Percentiles rank a stretch among this genome's conserved stretches.
Conservation (phyloP, 2,888 invertebrate genomes). For the Norana najaformis region DNA sequence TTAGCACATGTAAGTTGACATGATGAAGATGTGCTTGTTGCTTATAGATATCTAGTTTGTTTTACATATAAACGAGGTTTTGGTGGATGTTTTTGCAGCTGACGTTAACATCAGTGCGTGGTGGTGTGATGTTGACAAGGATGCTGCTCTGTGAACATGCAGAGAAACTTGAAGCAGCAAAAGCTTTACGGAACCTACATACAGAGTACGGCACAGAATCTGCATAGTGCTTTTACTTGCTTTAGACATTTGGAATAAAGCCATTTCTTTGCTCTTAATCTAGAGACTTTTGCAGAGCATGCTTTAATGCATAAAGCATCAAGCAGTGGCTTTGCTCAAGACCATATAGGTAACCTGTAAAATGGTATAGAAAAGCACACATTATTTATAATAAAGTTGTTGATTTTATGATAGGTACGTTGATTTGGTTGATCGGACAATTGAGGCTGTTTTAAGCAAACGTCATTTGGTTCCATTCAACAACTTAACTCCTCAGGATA, state of each 20-base stretch:
- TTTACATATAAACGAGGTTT: background rate
- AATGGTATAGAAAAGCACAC: background rate
- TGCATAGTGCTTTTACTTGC: background rate
- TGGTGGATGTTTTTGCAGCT: constrained; percentile 55
- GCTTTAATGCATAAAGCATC: background rate
- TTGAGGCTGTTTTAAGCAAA: constrained; percentile 66
- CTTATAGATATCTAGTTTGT: too few species aligned
- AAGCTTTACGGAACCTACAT: constrained; percentile 72
- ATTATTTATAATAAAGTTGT: background rate
- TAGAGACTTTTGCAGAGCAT: background rate
- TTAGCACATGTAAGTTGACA: background rate
- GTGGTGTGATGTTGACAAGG: constrained; percentile 66
- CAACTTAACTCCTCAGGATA: constrained; percentile 73
- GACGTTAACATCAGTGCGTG: constrained; percentile 64
- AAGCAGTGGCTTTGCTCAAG: background rate
- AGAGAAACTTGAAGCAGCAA: constrained; percentile 79
- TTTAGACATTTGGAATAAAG: too few species aligned
- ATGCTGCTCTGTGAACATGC: constrained; percentile 74
- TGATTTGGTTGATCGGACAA: constrained; percentile 67
- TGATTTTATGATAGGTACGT: constrained; percentile 51
- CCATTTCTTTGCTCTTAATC: too few species aligned
- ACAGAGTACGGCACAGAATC: constrained; percentile 63
- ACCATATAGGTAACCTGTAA: background rate
- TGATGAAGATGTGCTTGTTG: background rate
- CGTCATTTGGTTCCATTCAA: constrained; percentile 58